These are phyloP conservation scores for Coracopsis vasa DNA, from an alignment of 2,113 vertebrate genomes.

Conservation along the genomic window DNA sequence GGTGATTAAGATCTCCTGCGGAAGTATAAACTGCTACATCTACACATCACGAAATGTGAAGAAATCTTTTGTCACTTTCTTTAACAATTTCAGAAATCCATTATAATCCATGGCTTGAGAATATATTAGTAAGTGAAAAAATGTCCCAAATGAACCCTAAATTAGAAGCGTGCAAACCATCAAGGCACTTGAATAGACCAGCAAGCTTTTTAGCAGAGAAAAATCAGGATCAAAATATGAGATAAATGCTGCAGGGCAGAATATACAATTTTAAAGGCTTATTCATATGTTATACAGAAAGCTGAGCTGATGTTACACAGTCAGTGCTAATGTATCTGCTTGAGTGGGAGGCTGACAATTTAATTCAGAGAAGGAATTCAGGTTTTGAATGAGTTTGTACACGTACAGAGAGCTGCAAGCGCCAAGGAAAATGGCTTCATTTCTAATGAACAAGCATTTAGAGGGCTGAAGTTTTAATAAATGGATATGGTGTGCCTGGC, in stretches of 20 bases:
- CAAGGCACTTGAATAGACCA: neutral
- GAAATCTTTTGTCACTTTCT: neutral
- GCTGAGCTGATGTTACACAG: conserved; percentile 35
- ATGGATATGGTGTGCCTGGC: neutral
- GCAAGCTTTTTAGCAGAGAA: conserved; percentile 7
- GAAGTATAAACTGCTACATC: neutral
- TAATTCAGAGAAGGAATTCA: conserved; percentile 37
- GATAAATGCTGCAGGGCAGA: conserved; percentile 50
- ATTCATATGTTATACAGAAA: conserved; percentile 21
- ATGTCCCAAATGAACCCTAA: conserved; percentile 33
- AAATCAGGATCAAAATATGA: conserved; percentile 34
- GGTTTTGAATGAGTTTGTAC: conserved; percentile 19
- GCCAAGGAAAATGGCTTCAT: neutral
- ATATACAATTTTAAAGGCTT: conserved; percentile 46
- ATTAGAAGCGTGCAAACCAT: neutral
- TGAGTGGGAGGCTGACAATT: conserved; percentile 47
- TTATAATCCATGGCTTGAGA: neutral
- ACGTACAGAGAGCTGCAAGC: neutral
- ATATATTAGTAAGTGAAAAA: neutral
- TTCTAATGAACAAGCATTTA: neutral
- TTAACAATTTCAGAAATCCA: neutral
- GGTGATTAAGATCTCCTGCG: neutral
- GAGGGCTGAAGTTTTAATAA: neutral
- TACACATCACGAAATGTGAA: neutral
- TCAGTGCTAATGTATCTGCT: conserved; percentile 28